Percentiles rank a stretch among this genome's conserved stretches.
Conservation (phyloP, 2,888 invertebrate genomes). For the Parnassius smintheus region DNA sequence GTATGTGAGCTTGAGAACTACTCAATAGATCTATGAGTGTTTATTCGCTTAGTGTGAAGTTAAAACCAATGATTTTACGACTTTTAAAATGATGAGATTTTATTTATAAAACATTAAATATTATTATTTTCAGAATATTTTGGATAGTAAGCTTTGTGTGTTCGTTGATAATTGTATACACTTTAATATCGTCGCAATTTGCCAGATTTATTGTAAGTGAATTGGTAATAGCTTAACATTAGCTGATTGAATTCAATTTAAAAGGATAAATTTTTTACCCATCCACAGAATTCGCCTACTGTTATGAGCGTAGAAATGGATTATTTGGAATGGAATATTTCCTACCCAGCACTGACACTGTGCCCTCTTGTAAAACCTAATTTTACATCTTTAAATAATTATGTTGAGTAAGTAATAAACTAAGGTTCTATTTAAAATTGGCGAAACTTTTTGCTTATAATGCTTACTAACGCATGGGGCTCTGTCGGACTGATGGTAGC, state of each 20-base stretch:
- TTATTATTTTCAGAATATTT: slow-evolving; percentile 52
- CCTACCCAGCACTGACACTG: slow-evolving; percentile 84
- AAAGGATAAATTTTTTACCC: not conserved
- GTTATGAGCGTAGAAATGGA: slow-evolving; percentile 87
- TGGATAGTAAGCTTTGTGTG: slow-evolving; percentile 55
- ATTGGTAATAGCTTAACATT: not conserved
- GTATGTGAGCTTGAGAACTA: not conserved
- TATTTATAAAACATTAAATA: too few relatives aligned
- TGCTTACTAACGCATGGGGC: too few relatives aligned
- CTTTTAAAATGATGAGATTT: too few relatives aligned
- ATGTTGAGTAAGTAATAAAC: slow-evolving; percentile 48
- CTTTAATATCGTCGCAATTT: slow-evolving; percentile 49
- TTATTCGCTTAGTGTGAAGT: too few relatives aligned
- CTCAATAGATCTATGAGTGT: not conserved
- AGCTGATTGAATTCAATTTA: slow-evolving; percentile 18
- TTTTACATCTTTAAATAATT: slow-evolving; percentile 44
- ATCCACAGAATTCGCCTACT: slow-evolving; percentile 81
- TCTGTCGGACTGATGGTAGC: too few relatives aligned
- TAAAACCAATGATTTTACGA: too few relatives aligned
- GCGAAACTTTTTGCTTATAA: too few relatives aligned
- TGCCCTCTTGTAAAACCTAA: slow-evolving; percentile 83
- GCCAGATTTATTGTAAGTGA: slow-evolving; percentile 57
- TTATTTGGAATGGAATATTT: slow-evolving; percentile 85
- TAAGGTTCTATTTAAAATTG: too few relatives aligned
- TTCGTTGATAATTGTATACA: slow-evolving; percentile 42